Conservation (phyloP, 2,888 invertebrate species). For the Nebria brevicollis region DNA sequence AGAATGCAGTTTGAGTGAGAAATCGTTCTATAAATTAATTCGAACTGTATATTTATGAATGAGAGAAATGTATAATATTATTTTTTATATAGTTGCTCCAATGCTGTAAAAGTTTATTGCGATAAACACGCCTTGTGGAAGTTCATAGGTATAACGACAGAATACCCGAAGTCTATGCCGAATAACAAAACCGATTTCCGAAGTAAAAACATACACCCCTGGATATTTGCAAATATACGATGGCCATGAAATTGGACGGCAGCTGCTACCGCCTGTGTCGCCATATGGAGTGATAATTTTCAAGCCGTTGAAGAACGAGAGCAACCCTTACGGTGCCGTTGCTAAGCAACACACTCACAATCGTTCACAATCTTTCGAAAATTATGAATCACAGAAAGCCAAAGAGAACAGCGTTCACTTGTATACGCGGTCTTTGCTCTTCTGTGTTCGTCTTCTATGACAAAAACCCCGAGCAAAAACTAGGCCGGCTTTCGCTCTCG, state of each 20-base stretch:
- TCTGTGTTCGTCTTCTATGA: not conserved
- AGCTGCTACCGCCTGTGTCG: conserved; percentile 7
- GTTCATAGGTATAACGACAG: too few species aligned
- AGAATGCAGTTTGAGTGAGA: too few species aligned
- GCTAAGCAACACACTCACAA: conserved; percentile 25
- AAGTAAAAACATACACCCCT: too few species aligned
- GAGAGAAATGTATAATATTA: too few species aligned
- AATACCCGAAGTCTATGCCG: too few species aligned
- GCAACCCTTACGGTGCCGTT: conserved; percentile 35
- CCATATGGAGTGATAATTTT: conserved; percentile 33
- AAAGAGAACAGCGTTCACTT: not conserved
- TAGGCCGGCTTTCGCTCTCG: conserved; percentile 4
- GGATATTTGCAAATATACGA: too few species aligned
- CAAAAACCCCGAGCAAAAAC: not conserved
- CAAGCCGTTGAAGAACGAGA: not conserved
- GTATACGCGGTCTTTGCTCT: not conserved
- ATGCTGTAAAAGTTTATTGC: too few species aligned
- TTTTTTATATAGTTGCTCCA: too few species aligned
- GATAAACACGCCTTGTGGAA: too few species aligned
- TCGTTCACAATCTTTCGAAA: conserved; percentile 10
- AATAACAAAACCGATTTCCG: too few species aligned
- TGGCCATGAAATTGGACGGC: not conserved
- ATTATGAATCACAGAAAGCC: conserved; percentile 13
- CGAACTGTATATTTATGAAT: too few species aligned
- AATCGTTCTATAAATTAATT: too few species aligned